A percentile compares a stretch with the other conserved stretches of the same genome.
Conservation (phyloP, 2,113 vertebrate species). For the Hippoglossus stenolepis region DNA sequence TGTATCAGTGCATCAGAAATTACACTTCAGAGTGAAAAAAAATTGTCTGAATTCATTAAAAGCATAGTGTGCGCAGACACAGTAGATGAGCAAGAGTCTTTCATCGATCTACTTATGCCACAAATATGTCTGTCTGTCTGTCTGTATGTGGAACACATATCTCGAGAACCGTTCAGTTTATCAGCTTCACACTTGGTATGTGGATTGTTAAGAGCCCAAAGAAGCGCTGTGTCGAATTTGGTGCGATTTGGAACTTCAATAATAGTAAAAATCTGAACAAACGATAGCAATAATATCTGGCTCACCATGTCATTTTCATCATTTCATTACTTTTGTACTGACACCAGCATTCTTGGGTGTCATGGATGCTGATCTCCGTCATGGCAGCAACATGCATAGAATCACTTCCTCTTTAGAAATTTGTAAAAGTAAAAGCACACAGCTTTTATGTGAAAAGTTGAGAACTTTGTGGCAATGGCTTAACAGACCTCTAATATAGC, state of each 20-base stretch:
- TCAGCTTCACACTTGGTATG: no score
- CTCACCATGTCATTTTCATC: no score
- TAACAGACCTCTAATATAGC: background rate
- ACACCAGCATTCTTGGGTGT: no score
- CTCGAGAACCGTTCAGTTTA: no score
- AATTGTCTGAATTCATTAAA: slow-evolving; percentile 2
- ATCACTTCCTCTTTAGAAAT: background rate
- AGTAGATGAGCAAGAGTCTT: background rate
- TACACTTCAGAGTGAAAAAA: slow-evolving; percentile 15
- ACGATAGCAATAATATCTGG: background rate
- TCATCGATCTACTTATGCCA: background rate
- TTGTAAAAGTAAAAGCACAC: no score
- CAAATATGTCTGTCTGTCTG: background rate
- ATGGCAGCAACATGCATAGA: background rate
- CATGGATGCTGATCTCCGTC: no score
- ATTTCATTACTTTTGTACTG: no score
- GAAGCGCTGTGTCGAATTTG: background rate
- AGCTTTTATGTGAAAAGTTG: no score
- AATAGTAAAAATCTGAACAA: background rate
- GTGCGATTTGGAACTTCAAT: background rate
- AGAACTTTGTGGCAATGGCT: background rate
- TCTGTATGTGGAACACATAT: no score
- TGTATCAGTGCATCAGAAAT: slow-evolving; percentile 32
- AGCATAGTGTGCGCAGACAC: slow-evolving; percentile 3
- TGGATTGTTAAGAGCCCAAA: no score